Base-by-base conservation (phyloP, 2,797 vertebrate genomes). In the Paratrypauchen microcephalus region DNA sequence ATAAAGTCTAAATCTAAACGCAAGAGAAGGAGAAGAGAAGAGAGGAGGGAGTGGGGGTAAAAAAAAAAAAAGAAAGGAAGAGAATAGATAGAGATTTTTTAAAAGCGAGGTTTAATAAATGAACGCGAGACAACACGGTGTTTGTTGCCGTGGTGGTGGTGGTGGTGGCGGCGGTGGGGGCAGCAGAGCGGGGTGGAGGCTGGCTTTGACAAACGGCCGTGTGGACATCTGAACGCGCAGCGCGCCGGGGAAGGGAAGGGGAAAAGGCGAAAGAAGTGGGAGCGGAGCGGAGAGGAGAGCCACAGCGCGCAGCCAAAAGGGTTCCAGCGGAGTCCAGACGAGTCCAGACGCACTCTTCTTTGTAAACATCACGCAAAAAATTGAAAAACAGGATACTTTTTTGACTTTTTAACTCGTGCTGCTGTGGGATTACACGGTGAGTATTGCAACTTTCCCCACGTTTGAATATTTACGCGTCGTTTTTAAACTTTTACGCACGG, bases 111-210 rank as follows among this genome's bases (percentile, higher is more conserved):
- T 94, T 96, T 95, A 95, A 95, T 95, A 96, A 96, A 95, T 95
- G 95, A 95, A 94, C 92, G 91, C 93, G 93, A 96, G 95, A 95
- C 92, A 92, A 92, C 95, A 94, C 93, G 94, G 94, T 96, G 96
- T 96, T 95, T 96, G 93, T 94, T 92, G 91, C 89, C 86, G 90
- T 89, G 81, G 87, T 80, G 87, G 89, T 93, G 69, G 81, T 88
- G 90, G 83, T 89, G 81, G 87, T 80, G 87, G 89, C 93, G 69
- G 81, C 88, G 90, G 83, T n/a, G 91, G 94, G 93, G 92, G 88
- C 93, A 91, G 68, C 78, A 83, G 86, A 93, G 93, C 93, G 87
- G 94, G 95, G 94, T 93, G 92, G 89, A 94, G 92, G 63, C 63
- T 64, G 92, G 92, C 88, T 94, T 90, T 94, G 94, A 94, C 94